phyloP scores from a whole-genome alignment of 2,888 invertebrate species.

The Macaria liturata region DNA sequence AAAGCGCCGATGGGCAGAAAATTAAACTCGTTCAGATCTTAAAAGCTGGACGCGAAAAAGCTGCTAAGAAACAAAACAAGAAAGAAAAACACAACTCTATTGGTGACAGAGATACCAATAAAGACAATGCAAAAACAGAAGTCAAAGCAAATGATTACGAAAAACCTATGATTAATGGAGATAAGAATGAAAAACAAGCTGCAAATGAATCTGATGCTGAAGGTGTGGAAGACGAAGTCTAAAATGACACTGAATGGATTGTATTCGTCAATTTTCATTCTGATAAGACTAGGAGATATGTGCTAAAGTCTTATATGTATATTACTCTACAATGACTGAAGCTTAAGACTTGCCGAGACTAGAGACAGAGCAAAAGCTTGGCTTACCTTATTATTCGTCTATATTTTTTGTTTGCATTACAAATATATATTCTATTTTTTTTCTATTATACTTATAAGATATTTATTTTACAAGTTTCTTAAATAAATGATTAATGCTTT shows the following conservation, averaged over 20 bases:
- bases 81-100: conserved; percentile 12
- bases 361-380: not conserved
- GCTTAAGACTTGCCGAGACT: conserved; percentile 1
- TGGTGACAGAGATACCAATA: conserved; percentile 1
- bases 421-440: not conserved
- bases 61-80: conserved; percentile 42
- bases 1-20: conserved; percentile 61
- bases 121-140: conserved; percentile 6
- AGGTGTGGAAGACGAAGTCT: conserved; percentile 16
- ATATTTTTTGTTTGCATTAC: conserved; percentile 5
- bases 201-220: conserved; percentile 6
- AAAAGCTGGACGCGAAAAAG: conserved; percentile 53
- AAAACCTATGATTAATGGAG: too few species aligned
- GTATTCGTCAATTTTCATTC: conserved; percentile 6
- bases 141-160: not conserved
- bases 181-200: conserved; percentile 1
- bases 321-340: conserved; percentile 7
- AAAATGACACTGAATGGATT: not conserved
- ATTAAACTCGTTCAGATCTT: conserved; percentile 69
- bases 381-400: not conserved
- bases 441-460: not conserved
- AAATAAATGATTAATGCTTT: conserved; percentile 1
- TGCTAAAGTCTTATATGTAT: not conserved
- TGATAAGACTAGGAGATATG: conserved; percentile 2
- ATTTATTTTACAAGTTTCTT: not conserved